Base-by-base conservation (phyloP, 2,113 vertebrate genomes). In the Pseudorhombus dupliciocellatus region DNA sequence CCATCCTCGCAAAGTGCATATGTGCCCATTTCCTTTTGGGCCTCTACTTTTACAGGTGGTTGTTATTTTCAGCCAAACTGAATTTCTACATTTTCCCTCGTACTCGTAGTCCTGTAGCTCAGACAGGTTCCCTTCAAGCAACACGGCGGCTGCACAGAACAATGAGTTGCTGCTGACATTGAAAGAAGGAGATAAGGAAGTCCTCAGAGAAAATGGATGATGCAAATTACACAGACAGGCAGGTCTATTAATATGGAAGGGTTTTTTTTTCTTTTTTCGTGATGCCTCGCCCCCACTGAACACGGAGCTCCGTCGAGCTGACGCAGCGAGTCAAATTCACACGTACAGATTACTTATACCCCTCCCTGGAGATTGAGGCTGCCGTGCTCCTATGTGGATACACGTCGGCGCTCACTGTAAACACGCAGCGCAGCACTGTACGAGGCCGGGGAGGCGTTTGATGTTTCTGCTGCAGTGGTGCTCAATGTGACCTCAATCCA, bases 401-500 rank as follows among this genome's bases (percentile, higher is more conserved):
- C 46, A 54, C 40, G 52, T 31, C 2, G 6, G 34, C 61, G 55
- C 4, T 16, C n/a, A 75, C 69, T 68, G 75, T 84, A 77, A 81
- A 73, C 75, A 76, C 71, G 44, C 40, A 42, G 48, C 56, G 8
- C 48, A 0, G 31, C 66, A 31, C 30, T 6, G 40, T 40, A 66
- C 7, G 72, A 65, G 51, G 54, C 44, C 48, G 26, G 53, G 50
- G 54, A 42, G 46, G 66, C 0, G 63, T 87, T 79, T 86, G 77
- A 86, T 81, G 81, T 78, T 58, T 58, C 69, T 74, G 76, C 72
- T 66, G 73, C 79, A 69, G 69, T n/a, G 54, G 14, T 30, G 66
- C 55, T 85, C 64, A 77, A 62, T 55, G 56, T 83, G 84, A 85
- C 87, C 87, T 86, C 73, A 74, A 84, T 84, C 74, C 79, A 78